These are phyloP conservation scores for Drosophila rellima DNA, from an alignment of 2,888 invertebrate genomes.

Conservation along the genomic window DNA sequence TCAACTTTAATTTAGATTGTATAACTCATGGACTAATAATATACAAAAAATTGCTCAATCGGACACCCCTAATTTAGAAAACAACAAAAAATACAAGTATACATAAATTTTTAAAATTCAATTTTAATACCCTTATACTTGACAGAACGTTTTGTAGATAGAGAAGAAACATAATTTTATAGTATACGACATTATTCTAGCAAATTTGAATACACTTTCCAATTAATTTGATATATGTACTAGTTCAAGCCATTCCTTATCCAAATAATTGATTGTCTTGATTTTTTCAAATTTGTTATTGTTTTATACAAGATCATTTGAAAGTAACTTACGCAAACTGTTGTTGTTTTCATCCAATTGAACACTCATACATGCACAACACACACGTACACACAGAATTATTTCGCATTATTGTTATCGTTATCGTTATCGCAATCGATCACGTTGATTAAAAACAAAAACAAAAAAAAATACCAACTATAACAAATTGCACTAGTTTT, in stretches of 20 bases:
- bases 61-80: conserved; percentile 11
- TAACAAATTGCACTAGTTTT: conserved; percentile 23
- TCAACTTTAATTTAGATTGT: conserved; percentile 25
- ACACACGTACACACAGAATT: conserved; percentile 1
- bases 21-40: conserved; percentile 15
- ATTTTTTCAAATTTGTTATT: background rate
- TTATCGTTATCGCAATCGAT: conserved; percentile 19
- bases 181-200: background rate
- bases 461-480: conserved; percentile 12
- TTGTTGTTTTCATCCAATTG: conserved; percentile 3
- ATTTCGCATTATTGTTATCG: background rate
- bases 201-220: background rate
- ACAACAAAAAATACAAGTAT: background rate
- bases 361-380: background rate
- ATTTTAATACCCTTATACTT: background rate
- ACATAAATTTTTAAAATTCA: background rate
- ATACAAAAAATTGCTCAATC: conserved; percentile 10
- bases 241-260: background rate
- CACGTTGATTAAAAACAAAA: conserved; percentile 2
- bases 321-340: conserved; percentile 1
- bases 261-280: background rate
- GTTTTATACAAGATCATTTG: background rate
- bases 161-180: background rate
- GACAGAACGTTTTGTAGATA: no score
- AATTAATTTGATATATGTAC: background rate